Percentiles rank a stretch among this genome's conserved stretches.
Conservation (phyloP, 2,888 invertebrate genomes). For the Pollenia amentaria region DNA sequence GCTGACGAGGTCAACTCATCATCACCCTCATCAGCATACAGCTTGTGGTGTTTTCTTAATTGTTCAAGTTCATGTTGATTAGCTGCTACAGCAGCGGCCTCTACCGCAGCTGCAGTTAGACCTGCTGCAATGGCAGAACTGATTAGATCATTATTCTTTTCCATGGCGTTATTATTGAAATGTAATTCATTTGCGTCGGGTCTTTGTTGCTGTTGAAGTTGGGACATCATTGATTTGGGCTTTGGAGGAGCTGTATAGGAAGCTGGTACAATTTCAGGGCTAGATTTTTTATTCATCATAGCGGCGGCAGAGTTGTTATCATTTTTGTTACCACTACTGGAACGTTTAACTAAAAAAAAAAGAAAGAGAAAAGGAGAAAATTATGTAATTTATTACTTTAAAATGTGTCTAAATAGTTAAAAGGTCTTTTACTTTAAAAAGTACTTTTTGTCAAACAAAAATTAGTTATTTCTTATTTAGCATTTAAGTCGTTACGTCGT, state of each 20-base stretch:
- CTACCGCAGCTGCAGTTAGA: slow-evolving; percentile 79
- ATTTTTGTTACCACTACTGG: slow-evolving; percentile 67
- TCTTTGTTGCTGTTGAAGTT: slow-evolving; percentile 49
- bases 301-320: slow-evolving; percentile 70
- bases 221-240: slow-evolving; percentile 52
- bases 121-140: slow-evolving; percentile 76
- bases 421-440: neutral
- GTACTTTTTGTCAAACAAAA: too few species aligned
- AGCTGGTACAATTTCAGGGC: slow-evolving; percentile 82
- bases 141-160: slow-evolving; percentile 77
- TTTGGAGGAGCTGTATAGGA: slow-evolving; percentile 79
- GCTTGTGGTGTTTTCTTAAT: slow-evolving; percentile 73
- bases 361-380: slow-evolving; percentile 14
- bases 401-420: neutral
- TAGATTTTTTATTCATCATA: slow-evolving; percentile 80
- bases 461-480: too few species aligned
- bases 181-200: slow-evolving; percentile 43
- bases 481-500: too few species aligned
- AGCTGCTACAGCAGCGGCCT: slow-evolving; percentile 80
- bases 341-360: slow-evolving; percentile 78
- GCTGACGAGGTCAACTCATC: slow-evolving; percentile 74
- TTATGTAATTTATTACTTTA: neutral
- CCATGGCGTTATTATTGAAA: slow-evolving; percentile 61
- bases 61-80: slow-evolving; percentile 77
- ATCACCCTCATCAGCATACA: slow-evolving; percentile 74